Conservation (phyloP, 2,113 vertebrate genomes). For the Osmerus mordax region DNA sequence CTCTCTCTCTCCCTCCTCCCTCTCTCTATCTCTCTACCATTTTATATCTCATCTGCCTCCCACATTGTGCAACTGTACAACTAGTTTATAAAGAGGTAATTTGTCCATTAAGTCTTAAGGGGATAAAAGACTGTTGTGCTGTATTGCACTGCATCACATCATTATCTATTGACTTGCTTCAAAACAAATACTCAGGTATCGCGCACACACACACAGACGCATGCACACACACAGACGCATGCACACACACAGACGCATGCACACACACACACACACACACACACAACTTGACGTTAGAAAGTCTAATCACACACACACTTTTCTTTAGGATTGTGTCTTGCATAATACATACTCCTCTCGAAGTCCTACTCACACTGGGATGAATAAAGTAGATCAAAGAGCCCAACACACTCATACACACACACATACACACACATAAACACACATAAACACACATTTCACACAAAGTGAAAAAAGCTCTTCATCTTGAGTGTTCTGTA, state of each 20-base stretch:
- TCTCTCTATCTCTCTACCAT: neutral
- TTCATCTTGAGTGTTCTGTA: no score
- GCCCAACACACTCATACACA: no score
- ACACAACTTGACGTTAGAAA: conserved; percentile 22
- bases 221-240: no score
- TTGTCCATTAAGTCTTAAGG: conserved; percentile 53
- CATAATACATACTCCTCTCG: neutral
- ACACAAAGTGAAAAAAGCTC: no score
- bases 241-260: no score
- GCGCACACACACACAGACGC: conserved; percentile 19
- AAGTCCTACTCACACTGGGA: no score
- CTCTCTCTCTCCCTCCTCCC: no score
- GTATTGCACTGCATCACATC: no score
- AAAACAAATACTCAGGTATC: conserved; percentile 10
- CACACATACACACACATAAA: no score
- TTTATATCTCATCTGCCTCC: neutral
- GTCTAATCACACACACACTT: conserved; percentile 21
- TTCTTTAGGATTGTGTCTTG: neutral
- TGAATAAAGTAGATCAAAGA: no score
- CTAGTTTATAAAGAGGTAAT: conserved; percentile 40
- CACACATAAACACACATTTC: no score
- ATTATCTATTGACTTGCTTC: neutral
- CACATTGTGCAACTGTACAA: neutral
- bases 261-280: conserved; percentile 18
- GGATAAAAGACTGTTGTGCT: neutral